A percentile compares a stretch with the other conserved stretches of the same genome.
phyloP scores from a whole-genome alignment of 2,888 invertebrate genomes.

The Drosophila testacea region DNA sequence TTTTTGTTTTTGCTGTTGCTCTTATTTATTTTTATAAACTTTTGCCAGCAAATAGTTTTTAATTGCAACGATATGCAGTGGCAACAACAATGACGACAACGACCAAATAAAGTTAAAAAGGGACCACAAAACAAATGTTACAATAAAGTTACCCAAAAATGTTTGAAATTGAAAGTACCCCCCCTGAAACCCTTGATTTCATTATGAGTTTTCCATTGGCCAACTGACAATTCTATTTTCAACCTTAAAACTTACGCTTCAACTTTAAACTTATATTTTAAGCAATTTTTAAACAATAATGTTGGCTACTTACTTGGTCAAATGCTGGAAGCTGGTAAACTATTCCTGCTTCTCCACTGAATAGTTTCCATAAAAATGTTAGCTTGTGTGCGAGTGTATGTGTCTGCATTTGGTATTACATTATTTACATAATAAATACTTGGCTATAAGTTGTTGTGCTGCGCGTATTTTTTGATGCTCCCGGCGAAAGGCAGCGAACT shows the following conservation, averaged over 20 bases:
- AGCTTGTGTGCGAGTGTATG: constrained; percentile 23
- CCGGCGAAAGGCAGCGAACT: constrained; percentile 39
- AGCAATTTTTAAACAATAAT: constrained; percentile 40
- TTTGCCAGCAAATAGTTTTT: constrained; percentile 64
- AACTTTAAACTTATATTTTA: constrained; percentile 25
- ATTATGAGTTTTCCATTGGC: constrained; percentile 22
- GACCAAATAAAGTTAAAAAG: constrained; percentile 20
- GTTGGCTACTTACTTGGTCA: constrained; percentile 16
- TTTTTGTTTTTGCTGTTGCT: constrained; percentile 15
- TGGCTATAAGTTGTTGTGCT: constrained; percentile 68
- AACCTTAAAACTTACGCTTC: constrained; percentile 19
- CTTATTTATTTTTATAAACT: constrained; percentile 57
- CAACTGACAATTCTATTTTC: constrained; percentile 21
- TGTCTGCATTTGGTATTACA: constrained; percentile 57
- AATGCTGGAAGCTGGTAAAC: constrained; percentile 37
- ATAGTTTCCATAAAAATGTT: constrained; percentile 51
- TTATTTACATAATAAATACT: constrained; percentile 78
- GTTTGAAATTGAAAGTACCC: constrained; percentile 15
- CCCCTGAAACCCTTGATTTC: neutral
- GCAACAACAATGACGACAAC: constrained; percentile 17
- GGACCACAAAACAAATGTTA: constrained; percentile 31
- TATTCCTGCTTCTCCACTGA: constrained; percentile 40
- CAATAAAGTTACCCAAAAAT: constrained; percentile 29
- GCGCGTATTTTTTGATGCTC: constrained; percentile 63
- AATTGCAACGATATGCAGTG: constrained; percentile 54